Base-by-base conservation (phyloP, 2,888 invertebrate genomes). In the Notodonta ziczac region DNA sequence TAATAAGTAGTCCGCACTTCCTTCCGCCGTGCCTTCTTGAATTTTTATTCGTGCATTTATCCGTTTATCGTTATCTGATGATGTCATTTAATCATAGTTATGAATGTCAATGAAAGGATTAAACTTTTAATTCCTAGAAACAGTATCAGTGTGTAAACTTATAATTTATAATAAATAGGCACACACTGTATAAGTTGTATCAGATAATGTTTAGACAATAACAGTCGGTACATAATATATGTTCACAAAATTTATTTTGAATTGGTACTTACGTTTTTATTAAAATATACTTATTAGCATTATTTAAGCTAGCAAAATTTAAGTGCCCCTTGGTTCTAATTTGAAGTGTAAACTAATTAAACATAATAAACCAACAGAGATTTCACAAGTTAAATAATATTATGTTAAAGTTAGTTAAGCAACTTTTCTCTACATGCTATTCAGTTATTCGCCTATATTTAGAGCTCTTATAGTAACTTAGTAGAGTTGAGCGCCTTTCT, bases 1-100 rank as follows among this genome's bases (percentile, higher is more conserved):
- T 70, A 62, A 51, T 56, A 70, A 56, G 66, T 63, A 69, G 57
- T 70, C 58, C 66, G 71, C 73, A 69, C 76, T 76, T 77, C 80
- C 77, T 74, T 74, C 62, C 52, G 57, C 57, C 65, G 65, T 14
- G 54, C 62, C 56, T 60, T 62, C 58, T 67, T 65, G 71, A 74
- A 69, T 74, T 73, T 70, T 69, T 78, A 76, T 72, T 65, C 58
- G 52, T 56, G 7, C 66, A 16, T 59, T 62, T 69, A 76, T 66
- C 50, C 51, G 32, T 46, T 60, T 35, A 50, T 9, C 59, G 56
- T 61, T 61, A 50, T 65, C 53, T 65, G 66, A 73, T 73, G 78
- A 76, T 76, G 69, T 76, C 67, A 77, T 70, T 60, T 66, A 67
- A 71, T 66, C 62, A 58, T 59, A 59, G 59, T 35, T 56, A 54